Evolutionary conservation across 2,888 invertebrate species (phyloP).

Genomic region (Antheraea yamamai): DNA sequence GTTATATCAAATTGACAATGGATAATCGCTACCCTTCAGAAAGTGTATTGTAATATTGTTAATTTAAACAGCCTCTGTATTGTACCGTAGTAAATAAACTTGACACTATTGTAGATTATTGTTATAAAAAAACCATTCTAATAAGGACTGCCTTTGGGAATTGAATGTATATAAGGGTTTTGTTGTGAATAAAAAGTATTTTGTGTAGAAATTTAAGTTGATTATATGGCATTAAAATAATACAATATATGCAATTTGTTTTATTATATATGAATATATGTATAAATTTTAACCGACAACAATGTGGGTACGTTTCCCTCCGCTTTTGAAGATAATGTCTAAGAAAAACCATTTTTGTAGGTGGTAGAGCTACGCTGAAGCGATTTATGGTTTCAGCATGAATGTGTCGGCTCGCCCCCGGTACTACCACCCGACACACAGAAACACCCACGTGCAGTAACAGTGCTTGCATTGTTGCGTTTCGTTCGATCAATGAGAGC

Average conservation of each 20-base stretch:
- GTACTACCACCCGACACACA: too few species aligned
- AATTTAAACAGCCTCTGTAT: not conserved
- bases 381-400: too few species aligned
- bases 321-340: too few species aligned
- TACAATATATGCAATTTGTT: slow-evolving; percentile 35
- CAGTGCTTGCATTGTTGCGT: too few species aligned
- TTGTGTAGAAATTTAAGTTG: slow-evolving; percentile 60
- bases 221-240: slow-evolving; percentile 53
- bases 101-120: slow-evolving; percentile 4
- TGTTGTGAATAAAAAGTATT: slow-evolving; percentile 52
- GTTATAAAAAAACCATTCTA: slow-evolving; percentile 9
- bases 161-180: slow-evolving; percentile 34
- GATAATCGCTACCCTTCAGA: not conserved
- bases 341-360: too few species aligned
- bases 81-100: not conserved
- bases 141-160: slow-evolving; percentile 34
- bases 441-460: too few species aligned
- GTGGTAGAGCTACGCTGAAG: too few species aligned
- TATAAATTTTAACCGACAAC: not conserved
- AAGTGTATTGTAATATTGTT: not conserved
- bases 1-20: not conserved
- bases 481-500: too few species aligned
- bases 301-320: too few species aligned
- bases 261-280: slow-evolving; percentile 25
- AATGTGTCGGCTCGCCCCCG: too few species aligned